Evolutionary conservation across 2,888 invertebrate species (phyloP).

Genomic region (Tolmerus cingulatus): DNA sequence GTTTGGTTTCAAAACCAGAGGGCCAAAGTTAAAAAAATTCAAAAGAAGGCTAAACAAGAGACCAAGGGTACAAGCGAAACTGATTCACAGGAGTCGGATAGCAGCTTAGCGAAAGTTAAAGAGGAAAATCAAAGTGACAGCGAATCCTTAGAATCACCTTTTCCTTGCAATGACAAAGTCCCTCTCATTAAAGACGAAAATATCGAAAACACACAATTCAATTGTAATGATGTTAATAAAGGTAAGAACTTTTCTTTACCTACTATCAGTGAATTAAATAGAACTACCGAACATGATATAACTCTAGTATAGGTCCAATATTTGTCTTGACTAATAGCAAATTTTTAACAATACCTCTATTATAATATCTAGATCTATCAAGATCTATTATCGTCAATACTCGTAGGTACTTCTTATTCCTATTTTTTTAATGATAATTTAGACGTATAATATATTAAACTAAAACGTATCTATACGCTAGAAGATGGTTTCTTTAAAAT

Average conservation of each 20-base stretch:
- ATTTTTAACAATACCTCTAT: no score
- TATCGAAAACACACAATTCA: slow-evolving; percentile 59
- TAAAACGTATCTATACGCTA: no score
- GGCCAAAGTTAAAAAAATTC: slow-evolving; percentile 73
- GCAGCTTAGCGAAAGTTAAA: slow-evolving; percentile 67
- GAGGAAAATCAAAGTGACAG: slow-evolving; percentile 70
- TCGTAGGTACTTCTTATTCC: no score
- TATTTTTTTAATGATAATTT: no score
- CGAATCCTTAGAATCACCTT: slow-evolving; percentile 61
- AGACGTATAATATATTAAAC: no score
- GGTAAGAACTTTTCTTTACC: slow-evolving; percentile 51
- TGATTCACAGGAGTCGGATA: slow-evolving; percentile 66
- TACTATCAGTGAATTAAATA: not conserved
- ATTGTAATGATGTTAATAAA: slow-evolving; percentile 62
- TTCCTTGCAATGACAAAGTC: slow-evolving; percentile 54
- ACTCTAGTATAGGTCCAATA: no score
- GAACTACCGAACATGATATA: no score
- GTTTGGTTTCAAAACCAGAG: slow-evolving; percentile 74
- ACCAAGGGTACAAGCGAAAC: slow-evolving; percentile 63
- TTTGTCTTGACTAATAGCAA: no score
- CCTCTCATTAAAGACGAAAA: slow-evolving; percentile 60
- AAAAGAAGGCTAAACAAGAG: slow-evolving; percentile 71
- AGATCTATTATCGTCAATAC: no score
- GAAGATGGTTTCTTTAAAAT: no score
- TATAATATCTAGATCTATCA: no score